These are phyloP conservation scores for Drosophila borborema DNA, from an alignment of 2,888 invertebrate species.

Conservation along the genomic window DNA sequence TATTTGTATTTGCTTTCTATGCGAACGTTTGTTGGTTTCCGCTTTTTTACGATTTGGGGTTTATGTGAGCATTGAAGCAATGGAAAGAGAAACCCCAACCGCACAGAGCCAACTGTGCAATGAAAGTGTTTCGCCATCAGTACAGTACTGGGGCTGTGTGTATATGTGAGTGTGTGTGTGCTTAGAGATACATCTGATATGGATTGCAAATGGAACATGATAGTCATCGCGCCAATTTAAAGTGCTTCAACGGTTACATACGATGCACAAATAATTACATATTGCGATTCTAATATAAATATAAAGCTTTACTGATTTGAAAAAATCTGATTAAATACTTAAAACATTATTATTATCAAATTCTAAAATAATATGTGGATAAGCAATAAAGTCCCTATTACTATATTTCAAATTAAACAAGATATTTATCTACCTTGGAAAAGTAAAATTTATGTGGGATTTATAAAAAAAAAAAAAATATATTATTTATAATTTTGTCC, in stretches of 20 bases:
- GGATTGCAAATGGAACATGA: slow-evolving; percentile 38
- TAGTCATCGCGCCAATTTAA: slow-evolving; percentile 38
- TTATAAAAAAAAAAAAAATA: no score
- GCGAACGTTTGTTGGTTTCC: slow-evolving; percentile 56
- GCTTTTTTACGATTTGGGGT: slow-evolving; percentile 67
- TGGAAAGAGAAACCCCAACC: slow-evolving; percentile 3
- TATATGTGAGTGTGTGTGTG: slow-evolving; percentile 4
- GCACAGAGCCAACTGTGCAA: slow-evolving; percentile 30
- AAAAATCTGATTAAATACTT: not conserved
- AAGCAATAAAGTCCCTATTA: not conserved
- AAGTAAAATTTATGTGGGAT: no score
- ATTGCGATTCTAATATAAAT: not conserved
- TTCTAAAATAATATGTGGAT: not conserved
- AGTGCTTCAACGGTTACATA: slow-evolving; percentile 17
- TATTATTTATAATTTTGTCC: not conserved
- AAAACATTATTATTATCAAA: not conserved
- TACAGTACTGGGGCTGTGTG: slow-evolving; percentile 3
- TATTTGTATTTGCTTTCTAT: slow-evolving; percentile 79
- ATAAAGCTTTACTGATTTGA: not conserved
- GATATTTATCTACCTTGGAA: no score
- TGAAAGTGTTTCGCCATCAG: slow-evolving; percentile 42
- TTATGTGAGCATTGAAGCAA: slow-evolving; percentile 60
- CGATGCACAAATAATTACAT: slow-evolving; percentile 4
- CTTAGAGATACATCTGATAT: slow-evolving; percentile 35
- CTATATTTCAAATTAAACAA: not conserved